Conservation (phyloP, 2,888 invertebrate species). For the Busseola fusca region DNA sequence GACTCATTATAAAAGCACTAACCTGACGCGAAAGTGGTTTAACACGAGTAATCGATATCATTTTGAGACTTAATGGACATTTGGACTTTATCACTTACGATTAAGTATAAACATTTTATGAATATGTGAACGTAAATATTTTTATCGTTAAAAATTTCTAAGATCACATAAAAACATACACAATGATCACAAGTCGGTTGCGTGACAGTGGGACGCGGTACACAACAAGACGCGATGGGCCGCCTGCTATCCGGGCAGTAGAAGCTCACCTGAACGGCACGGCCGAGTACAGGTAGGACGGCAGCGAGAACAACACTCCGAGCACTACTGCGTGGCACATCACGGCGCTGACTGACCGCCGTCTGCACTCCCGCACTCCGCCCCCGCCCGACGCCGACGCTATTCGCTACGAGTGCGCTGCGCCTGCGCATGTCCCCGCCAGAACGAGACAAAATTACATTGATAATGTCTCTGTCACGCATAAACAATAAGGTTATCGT, state of each 20-base stretch:
- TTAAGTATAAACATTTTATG: conserved; percentile 11
- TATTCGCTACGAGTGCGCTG: conserved; percentile 35
- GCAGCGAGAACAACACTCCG: conserved; percentile 83
- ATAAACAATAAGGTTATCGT: conserved; percentile 36
- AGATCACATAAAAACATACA: conserved; percentile 24
- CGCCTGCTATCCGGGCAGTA: conserved; percentile 17
- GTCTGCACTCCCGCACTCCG: background rate
- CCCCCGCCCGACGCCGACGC: conserved; percentile 5
- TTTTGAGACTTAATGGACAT: conserved; percentile 6
- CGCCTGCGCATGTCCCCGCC: conserved; percentile 43
- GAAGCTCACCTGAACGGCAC: conserved; percentile 84
- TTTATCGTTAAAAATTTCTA: conserved; percentile 3
- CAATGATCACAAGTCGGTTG: background rate
- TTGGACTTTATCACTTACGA: conserved; percentile 15
- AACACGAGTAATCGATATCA: conserved; percentile 33
- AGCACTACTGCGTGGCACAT: conserved; percentile 86
- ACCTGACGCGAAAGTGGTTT: conserved; percentile 43
- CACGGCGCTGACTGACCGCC: conserved; percentile 66
- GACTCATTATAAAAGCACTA: conserved; percentile 57
- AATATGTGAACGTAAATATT: background rate
- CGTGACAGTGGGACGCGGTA: conserved; percentile 6
- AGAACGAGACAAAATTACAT: conserved; percentile 46
- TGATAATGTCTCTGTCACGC: conserved; percentile 43
- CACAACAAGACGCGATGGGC: conserved; percentile 1
- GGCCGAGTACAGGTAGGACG: conserved; percentile 83